phyloP scores from a whole-genome alignment of 1,140 invertebrate genomes.

The Sycophaga agraensis region DNA sequence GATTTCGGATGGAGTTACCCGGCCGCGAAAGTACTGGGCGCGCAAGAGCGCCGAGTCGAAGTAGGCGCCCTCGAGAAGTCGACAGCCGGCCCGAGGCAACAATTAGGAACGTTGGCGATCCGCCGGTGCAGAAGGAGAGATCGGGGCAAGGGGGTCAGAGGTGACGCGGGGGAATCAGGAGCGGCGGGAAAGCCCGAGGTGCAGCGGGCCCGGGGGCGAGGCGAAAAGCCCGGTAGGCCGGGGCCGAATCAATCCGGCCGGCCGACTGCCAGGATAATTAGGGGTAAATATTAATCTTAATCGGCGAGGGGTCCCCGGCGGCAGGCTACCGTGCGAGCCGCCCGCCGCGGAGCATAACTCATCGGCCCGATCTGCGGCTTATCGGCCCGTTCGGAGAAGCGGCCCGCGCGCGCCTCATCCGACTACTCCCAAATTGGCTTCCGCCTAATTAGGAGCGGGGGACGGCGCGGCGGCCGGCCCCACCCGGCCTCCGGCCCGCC shows the following conservation, averaged over 20 bases:
- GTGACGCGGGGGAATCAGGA: not conserved
- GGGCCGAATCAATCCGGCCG: slow-evolving; percentile 18
- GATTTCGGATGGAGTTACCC: slow-evolving; percentile 17
- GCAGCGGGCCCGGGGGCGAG: slow-evolving; percentile 13
- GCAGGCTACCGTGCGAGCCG: slow-evolving; percentile 10
- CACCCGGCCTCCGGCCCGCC: not conserved
- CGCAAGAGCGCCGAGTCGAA: not conserved
- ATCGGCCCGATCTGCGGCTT: no score
- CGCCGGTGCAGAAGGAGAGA: no score
- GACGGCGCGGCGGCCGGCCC: not conserved
- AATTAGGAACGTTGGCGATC: slow-evolving; percentile 1
- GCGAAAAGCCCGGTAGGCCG: slow-evolving; percentile 18
- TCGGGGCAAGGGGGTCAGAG: no score
- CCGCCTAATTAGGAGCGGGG: slow-evolving; percentile 26
- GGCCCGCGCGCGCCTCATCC: no score
- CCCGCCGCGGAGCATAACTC: no score
- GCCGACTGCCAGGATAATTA: slow-evolving; percentile 18
- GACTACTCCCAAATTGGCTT: slow-evolving; percentile 29
- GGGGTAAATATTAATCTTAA: slow-evolving; percentile 26
- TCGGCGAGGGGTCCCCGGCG: not conserved
- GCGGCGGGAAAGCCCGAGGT: slow-evolving; percentile 6
- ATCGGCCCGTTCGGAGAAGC: no score
- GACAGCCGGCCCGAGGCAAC: not conserved
- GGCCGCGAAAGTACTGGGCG: not conserved
- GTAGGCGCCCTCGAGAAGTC: slow-evolving; percentile 1